Base-by-base conservation (phyloP, 2,888 invertebrate genomes). In the Heterodera filipjevi region DNA sequence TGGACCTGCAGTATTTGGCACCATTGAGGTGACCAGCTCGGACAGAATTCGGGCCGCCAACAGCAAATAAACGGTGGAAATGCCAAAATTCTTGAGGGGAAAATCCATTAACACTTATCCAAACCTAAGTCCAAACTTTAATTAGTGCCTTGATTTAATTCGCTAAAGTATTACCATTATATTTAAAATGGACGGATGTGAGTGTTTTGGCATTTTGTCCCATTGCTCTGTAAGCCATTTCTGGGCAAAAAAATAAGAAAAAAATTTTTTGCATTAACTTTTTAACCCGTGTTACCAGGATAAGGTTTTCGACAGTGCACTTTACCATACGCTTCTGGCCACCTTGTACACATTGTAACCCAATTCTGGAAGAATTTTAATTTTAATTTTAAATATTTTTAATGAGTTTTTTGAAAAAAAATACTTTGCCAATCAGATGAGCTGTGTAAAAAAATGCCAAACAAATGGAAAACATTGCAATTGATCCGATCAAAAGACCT, bases 361-460 rank as follows among this genome's bases (percentile, higher is more conserved):
- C 88, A 88, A 49, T 87, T 86, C 53, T 85, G 46, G 27, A 59
- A n/a, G n/a, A n/a, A n/a, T n/a, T n/a, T n/a, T 22, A 49, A 64
- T 30, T 39, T 46, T 1, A 22, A 53, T 19, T 8, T 5, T 35
- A 16, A 22, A 22, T 27, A 66, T 66, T 68, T 68, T 68, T 35
- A 3, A 59, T n/a, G n/a, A n/a, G 5, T 10, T 59, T 59, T 27
- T 27, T 59, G 10, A 10, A 59, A n/a, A 27, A n/a, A 59, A 12
- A 33, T 30, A 64, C 75, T 83, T 75, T 64, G 35, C 88, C 88
- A 35, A 88, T 83, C 53, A 87, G 81, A 77, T 87, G 86, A 35
- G 87, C 87, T 12, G 88, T 88, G 81, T 89, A 88, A 44, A 85
- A 85, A 74, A 89, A 89, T 19, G 85, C 81, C 49, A 83, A 33